These are phyloP conservation scores for Sminthopsis crassicaudata DNA, from an alignment of 2,113 vertebrate genomes.

Conservation along the genomic window DNA sequence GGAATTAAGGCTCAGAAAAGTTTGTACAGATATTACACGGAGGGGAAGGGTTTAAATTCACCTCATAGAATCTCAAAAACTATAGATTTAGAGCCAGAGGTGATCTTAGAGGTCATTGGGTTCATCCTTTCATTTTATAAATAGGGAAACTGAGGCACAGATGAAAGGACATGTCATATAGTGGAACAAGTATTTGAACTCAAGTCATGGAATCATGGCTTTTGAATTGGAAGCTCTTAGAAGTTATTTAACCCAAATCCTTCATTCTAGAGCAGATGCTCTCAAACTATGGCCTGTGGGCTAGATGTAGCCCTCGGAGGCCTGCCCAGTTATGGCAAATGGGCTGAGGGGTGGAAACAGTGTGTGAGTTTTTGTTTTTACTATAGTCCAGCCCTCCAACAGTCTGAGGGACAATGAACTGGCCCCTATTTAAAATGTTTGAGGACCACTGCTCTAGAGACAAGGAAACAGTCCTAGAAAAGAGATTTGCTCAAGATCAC, in stretches of 20 bases:
- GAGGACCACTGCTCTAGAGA: no score
- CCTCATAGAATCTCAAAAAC: background rate
- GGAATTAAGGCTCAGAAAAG: background rate
- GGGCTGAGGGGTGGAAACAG: no score
- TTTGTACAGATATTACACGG: background rate
- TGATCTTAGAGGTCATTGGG: background rate
- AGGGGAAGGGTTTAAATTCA: background rate
- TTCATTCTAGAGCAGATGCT: background rate
- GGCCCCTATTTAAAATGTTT: no score
- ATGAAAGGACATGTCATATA: background rate
- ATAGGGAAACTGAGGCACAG: background rate
- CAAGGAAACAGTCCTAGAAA: background rate
- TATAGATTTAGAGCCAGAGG: background rate
- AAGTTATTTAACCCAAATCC: background rate
- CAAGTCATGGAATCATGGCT: background rate
- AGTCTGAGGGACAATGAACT: no score
- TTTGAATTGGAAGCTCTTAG: background rate
- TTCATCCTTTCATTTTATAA: background rate
- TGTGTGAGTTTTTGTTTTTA: no score
- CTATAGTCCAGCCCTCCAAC: no score
- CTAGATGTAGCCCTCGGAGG: no score
- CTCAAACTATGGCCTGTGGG: no score
- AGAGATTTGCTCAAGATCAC: background rate
- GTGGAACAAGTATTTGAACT: background rate
- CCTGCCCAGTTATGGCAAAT: no score